Percentiles rank a stretch among this genome's conserved stretches.
phyloP scores from a whole-genome alignment of 2,797 vertebrate species.

The Mus minutoides region DNA sequence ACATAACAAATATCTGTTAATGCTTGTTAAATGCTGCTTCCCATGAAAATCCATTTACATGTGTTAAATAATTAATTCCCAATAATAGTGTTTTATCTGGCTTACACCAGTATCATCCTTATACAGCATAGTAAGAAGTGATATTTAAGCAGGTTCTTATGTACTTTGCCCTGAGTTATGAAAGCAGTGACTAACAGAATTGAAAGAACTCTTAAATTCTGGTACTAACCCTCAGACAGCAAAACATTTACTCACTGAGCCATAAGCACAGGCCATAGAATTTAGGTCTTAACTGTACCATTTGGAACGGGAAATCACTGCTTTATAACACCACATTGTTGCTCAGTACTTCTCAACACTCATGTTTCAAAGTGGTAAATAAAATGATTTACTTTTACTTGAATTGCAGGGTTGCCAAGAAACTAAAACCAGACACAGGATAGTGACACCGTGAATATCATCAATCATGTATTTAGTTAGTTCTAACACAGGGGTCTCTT shows the following conservation, averaged over 20 bases:
- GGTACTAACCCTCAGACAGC: background rate
- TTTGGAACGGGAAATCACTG: background rate
- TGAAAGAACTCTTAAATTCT: background rate
- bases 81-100: background rate
- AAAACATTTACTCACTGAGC: background rate
- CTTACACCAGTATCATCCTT: background rate
- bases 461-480: background rate
- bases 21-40: background rate
- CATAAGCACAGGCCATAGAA: background rate
- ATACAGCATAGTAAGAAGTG: constrained; percentile 6
- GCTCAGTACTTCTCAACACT: background rate
- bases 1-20: background rate
- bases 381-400: constrained; percentile 30
- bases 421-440: background rate
- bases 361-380: constrained; percentile 23
- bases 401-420: constrained; percentile 27
- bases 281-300: background rate
- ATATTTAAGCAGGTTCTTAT: background rate
- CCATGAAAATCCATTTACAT: background rate
- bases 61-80: background rate
- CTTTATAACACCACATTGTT: constrained; percentile 49
- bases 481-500: background rate
- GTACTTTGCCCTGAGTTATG: background rate
- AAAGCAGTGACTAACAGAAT: background rate
- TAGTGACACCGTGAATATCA: background rate